Conservation (phyloP, 2,797 vertebrate genomes). For the Antrozous pallidus region DNA sequence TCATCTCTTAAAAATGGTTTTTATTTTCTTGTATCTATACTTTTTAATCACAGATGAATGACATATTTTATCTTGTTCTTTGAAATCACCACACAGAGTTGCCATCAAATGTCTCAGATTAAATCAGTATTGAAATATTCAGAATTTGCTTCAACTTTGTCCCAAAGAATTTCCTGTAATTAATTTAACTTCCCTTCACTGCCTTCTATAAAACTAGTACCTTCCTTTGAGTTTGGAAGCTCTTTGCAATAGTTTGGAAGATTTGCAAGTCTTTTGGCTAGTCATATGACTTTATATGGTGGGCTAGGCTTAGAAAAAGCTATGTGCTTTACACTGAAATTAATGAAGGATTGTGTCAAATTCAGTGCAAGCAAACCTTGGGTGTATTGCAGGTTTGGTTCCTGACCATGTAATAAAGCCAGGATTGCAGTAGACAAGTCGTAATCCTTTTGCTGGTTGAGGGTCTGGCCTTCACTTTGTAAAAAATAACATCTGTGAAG, state of each 20-base stretch:
- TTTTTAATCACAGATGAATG: not conserved
- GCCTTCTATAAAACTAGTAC: not conserved
- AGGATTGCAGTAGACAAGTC: not conserved
- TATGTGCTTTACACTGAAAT: not conserved
- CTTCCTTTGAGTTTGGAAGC: not conserved
- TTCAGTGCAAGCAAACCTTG: not conserved
- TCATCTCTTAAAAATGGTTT: constrained; percentile 34
- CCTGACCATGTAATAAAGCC: not conserved
- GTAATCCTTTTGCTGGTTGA: not conserved
- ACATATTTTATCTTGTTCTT: constrained; percentile 33
- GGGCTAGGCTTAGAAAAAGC: not conserved
- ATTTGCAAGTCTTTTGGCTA: constrained; percentile 12
- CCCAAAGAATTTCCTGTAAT: not conserved
- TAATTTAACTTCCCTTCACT: constrained; percentile 16
- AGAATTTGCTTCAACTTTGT: constrained; percentile 32
- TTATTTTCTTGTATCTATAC: constrained; percentile 14
- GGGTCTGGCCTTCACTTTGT: not conserved
- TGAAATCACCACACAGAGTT: constrained; percentile 27
- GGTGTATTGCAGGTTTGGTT: not conserved
- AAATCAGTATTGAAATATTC: not conserved
- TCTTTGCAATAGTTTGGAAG: constrained; percentile 25
- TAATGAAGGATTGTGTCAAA: constrained; percentile 22
- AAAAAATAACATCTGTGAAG: not conserved
- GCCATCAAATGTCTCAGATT: not conserved
- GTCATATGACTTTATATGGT: not conserved